Evolutionary conservation across 2,797 vertebrate species (phyloP).

Genomic region (Tapirus indicus): DNA sequence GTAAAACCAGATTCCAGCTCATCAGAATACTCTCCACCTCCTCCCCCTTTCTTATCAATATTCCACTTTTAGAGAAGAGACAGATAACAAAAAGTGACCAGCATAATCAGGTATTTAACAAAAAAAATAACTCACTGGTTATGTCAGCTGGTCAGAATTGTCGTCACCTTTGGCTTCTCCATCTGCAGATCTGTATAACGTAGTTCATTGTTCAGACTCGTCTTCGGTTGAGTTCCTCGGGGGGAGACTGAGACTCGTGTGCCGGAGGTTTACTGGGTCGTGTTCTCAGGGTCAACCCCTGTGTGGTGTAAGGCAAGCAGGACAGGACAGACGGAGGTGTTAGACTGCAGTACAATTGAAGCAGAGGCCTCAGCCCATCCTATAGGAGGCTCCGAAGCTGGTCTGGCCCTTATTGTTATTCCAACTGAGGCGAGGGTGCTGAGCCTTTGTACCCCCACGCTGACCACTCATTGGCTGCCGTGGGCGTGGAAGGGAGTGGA

Average conservation of each 20-base stretch:
- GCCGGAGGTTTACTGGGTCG: background rate
- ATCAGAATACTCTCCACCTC: background rate
- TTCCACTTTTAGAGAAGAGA: background rate
- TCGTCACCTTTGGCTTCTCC: background rate
- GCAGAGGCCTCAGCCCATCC: background rate
- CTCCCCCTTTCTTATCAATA: background rate
- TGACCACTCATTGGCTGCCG: background rate
- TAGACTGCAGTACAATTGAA: accelerated
- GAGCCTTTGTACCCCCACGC: background rate
- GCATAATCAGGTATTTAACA: background rate
- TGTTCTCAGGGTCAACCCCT: background rate
- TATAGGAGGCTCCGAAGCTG: accelerated
- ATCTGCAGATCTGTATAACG: accelerated
- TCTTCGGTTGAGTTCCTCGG: background rate
- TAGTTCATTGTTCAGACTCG: background rate
- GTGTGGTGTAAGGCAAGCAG: accelerated
- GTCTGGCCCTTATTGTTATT: too few species aligned
- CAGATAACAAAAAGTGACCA: background rate
- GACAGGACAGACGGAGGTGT: accelerated
- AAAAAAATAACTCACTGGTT: background rate
- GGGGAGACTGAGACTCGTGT: too few species aligned
- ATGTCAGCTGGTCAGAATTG: background rate
- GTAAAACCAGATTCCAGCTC: background rate
- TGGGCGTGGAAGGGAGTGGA: accelerated
- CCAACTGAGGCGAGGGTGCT: background rate